phyloP scores from a whole-genome alignment of 2,797 vertebrate genomes.

The Buphagus erythrorhynchus region DNA sequence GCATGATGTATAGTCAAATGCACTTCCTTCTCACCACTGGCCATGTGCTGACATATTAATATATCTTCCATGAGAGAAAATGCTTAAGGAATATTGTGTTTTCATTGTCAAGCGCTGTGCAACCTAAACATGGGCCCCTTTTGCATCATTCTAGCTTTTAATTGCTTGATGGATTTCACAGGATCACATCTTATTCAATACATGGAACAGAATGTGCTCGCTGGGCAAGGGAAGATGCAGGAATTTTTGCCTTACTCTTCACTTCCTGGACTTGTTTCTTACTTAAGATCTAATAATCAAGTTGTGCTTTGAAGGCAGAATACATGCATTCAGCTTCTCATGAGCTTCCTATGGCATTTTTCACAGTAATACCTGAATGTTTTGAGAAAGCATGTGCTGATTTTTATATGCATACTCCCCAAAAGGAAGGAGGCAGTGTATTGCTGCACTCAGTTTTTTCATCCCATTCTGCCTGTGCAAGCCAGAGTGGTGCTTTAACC shows the following conservation, averaged over 20 bases:
- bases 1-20: background rate
- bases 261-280: background rate
- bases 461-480: background rate
- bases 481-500: background rate
- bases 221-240: background rate
- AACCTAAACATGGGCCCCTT: background rate
- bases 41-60: background rate
- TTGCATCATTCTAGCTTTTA: background rate
- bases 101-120: background rate
- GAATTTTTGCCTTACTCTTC: background rate
- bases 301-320: background rate
- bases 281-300: background rate
- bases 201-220: background rate
- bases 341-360: background rate
- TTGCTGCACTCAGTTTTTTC: background rate
- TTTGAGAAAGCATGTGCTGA: background rate
- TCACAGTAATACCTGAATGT: background rate
- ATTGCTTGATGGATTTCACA: constrained; percentile 52
- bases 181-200: background rate
- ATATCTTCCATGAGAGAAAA: background rate
- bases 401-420: background rate
- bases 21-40: background rate
- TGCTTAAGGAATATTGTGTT: background rate
- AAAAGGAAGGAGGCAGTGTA: background rate
- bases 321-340: background rate